Evolutionary conservation across 2,888 invertebrate genomes (phyloP).

Genomic region (Eupithecia vulgata): DNA sequence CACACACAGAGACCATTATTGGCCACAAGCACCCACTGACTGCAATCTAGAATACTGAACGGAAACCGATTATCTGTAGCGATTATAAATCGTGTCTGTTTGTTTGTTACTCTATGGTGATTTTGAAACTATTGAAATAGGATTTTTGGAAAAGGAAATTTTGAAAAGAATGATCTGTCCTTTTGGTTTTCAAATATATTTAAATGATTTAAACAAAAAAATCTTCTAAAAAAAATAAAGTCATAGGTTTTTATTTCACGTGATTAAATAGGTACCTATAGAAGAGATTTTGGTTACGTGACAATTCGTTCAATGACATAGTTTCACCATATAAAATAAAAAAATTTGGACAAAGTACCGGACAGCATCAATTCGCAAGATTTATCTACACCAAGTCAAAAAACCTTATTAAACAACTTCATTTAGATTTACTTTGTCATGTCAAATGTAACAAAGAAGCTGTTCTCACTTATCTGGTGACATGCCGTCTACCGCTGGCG

Average conservation of each 20-base stretch:
- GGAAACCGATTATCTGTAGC: conserved; percentile 35
- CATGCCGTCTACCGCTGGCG: conserved; percentile 72
- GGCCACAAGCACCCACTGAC: conserved; percentile 58
- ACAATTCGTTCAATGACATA: background rate
- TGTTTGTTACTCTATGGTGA: conserved; percentile 9
- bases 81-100: conserved; percentile 8
- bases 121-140: background rate
- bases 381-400: background rate
- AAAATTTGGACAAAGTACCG: background rate
- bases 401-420: conserved; percentile 2
- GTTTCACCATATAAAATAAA: background rate
- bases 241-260: background rate
- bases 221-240: background rate
- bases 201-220: background rate
- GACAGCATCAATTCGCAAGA: background rate
- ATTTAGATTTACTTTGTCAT: conserved; percentile 24
- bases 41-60: conserved; percentile 42
- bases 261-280: no score
- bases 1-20: conserved; percentile 63
- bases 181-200: background rate
- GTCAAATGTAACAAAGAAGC: conserved; percentile 39
- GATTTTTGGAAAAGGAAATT: background rate
- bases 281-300: background rate
- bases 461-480: conserved; percentile 70
- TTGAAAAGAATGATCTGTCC: background rate